These are phyloP conservation scores for Lepus timidus DNA, from an alignment of 2,113 vertebrate genomes.

Conservation along the genomic window DNA sequence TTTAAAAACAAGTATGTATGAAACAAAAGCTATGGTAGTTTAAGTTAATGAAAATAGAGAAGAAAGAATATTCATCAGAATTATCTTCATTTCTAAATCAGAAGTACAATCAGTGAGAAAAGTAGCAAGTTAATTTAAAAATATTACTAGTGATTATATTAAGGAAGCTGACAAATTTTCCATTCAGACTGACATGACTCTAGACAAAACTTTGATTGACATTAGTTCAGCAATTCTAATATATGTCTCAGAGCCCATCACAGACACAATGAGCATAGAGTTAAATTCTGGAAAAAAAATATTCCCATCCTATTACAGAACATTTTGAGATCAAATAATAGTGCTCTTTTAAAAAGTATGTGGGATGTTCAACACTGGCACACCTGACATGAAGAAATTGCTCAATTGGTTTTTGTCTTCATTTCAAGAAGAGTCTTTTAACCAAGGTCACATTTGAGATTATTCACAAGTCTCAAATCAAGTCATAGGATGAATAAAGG, in stretches of 20 bases:
- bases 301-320: slow-evolving; percentile 50
- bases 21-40: slow-evolving; percentile 20
- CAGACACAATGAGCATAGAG: slow-evolving; percentile 42
- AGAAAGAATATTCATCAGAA: background rate
- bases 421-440: slow-evolving; percentile 63
- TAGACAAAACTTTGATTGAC: slow-evolving; percentile 52
- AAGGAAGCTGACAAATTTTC: slow-evolving; percentile 30
- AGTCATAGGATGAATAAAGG: slow-evolving; percentile 62
- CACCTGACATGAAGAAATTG: slow-evolving; percentile 18
- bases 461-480: slow-evolving; percentile 73
- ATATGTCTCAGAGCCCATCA: background rate
- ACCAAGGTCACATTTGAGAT: slow-evolving; percentile 56
- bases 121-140: slow-evolving; percentile 60
- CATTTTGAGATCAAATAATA: slow-evolving; percentile 73
- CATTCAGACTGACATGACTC: slow-evolving; percentile 23
- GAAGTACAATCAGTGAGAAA: slow-evolving; percentile 41
- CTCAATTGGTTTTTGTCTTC: slow-evolving; percentile 58
- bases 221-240: slow-evolving; percentile 39
- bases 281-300: slow-evolving; percentile 64
- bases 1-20: background rate
- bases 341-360: slow-evolving; percentile 59
- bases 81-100: slow-evolving; percentile 55
- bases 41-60: slow-evolving; percentile 35
- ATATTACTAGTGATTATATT: slow-evolving; percentile 44
- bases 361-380: slow-evolving; percentile 39